Conservation (phyloP, 2,113 vertebrate species). For the Galemys pyrenaicus region DNA sequence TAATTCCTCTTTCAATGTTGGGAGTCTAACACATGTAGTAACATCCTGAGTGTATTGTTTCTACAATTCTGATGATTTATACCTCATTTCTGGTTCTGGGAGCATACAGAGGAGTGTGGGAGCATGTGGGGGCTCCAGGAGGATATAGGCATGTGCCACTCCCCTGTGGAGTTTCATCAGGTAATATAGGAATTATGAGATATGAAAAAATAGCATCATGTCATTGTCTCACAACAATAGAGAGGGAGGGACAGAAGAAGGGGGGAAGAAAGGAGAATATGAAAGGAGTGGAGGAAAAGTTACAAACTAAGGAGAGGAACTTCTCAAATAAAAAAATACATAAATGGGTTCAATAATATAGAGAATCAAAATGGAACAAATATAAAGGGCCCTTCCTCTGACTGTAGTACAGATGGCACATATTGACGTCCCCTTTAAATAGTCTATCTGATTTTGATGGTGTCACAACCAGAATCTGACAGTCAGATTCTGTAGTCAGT, state of each 20-base stretch:
- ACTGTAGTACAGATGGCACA: not conserved
- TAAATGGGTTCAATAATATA: not conserved
- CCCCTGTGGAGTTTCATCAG: not conserved
- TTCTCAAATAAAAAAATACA: not conserved
- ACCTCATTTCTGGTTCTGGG: not conserved
- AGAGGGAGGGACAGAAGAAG: not conserved
- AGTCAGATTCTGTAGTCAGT: not conserved
- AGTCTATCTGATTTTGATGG: not conserved
- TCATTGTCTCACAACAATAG: not conserved
- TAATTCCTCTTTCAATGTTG: not conserved
- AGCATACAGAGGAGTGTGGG: not conserved
- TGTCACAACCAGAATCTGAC: not conserved
- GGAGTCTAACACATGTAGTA: not conserved
- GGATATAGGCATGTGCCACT: not conserved
- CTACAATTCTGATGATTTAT: not conserved
- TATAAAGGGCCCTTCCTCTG: not conserved
- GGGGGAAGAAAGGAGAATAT: not conserved
- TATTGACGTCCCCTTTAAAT: not conserved
- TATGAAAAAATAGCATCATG: not conserved
- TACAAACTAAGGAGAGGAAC: not conserved
- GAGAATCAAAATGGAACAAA: not conserved
- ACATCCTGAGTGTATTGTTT: not conserved
- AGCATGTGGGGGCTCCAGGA: no score
- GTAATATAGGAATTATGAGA: conserved; percentile 7
- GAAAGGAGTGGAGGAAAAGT: not conserved